Evolutionary conservation across 2,888 invertebrate genomes (phyloP).

Genomic region (Mayetiola destructor): DNA sequence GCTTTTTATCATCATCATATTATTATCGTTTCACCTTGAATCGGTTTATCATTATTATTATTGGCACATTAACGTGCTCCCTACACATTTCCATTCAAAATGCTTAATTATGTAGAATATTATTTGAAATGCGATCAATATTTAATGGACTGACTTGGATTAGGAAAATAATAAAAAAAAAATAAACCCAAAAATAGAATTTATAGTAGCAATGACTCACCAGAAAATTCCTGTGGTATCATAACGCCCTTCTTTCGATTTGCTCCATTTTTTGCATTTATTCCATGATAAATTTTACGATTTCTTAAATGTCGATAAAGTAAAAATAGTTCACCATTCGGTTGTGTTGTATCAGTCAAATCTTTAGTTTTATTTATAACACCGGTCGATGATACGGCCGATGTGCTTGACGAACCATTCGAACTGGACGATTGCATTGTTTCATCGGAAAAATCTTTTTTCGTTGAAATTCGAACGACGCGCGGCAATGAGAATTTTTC

Average conservation of each 20-base stretch:
- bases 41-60: no score
- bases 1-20: no score
- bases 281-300: slow-evolving; percentile 33
- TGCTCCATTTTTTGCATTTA: slow-evolving; percentile 30
- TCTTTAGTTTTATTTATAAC: slow-evolving; percentile 17
- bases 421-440: slow-evolving; percentile 34
- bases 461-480: slow-evolving; percentile 30
- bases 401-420: slow-evolving; percentile 31
- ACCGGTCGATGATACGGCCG: slow-evolving; percentile 24
- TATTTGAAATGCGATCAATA: no score
- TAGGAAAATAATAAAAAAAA: no score
- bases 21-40: no score
- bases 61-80: no score
- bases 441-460: slow-evolving; percentile 30
- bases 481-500: slow-evolving; percentile 33
- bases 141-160: no score
- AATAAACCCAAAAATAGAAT: no score
- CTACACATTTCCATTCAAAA: no score
- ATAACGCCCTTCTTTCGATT: slow-evolving; percentile 33
- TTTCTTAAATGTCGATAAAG: slow-evolving; percentile 32
- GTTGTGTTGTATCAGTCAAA: slow-evolving; percentile 19
- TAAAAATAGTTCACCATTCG: slow-evolving; percentile 30
- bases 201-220: no score
- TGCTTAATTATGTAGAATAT: no score
- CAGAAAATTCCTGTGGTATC: slow-evolving; percentile 36